Evolutionary conservation across 2,113 vertebrate genomes (phyloP), one percentile per base, ranked within the genome.

Genomic region (Sminthopsis crassicaudata): DNA sequence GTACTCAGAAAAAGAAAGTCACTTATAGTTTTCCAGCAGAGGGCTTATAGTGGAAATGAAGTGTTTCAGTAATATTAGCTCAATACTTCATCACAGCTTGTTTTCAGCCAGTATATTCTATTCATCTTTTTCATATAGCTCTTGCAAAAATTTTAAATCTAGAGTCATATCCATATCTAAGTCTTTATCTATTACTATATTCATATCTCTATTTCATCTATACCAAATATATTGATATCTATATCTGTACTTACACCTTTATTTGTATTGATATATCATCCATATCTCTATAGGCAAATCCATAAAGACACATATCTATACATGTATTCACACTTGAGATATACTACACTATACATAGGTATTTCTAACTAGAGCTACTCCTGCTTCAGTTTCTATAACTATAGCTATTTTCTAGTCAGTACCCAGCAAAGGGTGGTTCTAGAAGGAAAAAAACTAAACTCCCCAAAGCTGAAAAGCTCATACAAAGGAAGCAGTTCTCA

Each of bases 391-490:
- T 0, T 84, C 67, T 84, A 76, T 76, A 19, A 4, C 36, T 90
- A 14, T 36, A 48, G 26, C 89, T 90, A 27, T 94, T 91, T 93
- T 91, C 46, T 93, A 52, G 60, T 67, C 53, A 93, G 16, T 30
- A 30, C 53, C 96, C 57, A 92, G 91, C 89, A 90, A 90, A 96
- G 96, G 96, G 67, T 91, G 55, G 94, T 91, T 97, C 94, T 91
- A 26, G 96, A 97, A 97, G 96, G 96, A 95, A 97, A 97, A 54
- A 76, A 84, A n/a, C 14, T 19, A n/a, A 84, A 84, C 93, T 46
- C 48, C 93, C 26, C 89, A 93, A 96, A 95, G 94, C 94, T 98
- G 96, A 97, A 97, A 97, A 98, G 94, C 94, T 53, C 94, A 60
- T 23, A 52, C 0, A 90, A 14, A 92, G 54, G 54, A 3, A 91